Evolutionary conservation across 1,140 invertebrate species (phyloP).

Genomic region (Vanessa atalanta): DNA sequence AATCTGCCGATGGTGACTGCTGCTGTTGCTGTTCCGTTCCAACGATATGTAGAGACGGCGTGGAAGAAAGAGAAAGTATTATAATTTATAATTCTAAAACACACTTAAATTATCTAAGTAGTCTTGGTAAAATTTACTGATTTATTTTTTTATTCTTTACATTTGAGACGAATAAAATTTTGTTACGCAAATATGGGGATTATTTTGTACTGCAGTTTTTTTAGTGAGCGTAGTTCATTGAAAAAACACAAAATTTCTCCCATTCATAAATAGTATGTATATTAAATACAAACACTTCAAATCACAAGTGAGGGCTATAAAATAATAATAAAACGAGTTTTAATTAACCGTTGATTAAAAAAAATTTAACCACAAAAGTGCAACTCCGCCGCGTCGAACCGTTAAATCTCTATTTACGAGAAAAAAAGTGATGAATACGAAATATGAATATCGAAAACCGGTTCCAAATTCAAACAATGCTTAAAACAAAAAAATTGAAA

Average conservation of each 20-base stretch:
- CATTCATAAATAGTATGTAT: neutral
- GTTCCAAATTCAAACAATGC: constrained; percentile 69
- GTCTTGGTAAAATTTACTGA: no score
- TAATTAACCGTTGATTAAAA: constrained; percentile 69
- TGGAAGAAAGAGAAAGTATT: constrained; percentile 58
- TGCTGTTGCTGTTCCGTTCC: constrained; percentile 74
- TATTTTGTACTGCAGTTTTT: no score
- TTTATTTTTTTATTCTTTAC: no score
- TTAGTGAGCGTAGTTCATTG: no score
- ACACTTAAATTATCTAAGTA: neutral
- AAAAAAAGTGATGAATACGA: constrained; percentile 71
- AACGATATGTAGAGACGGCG: constrained; percentile 42
- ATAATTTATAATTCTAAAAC: constrained; percentile 12
- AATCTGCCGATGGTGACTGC: constrained; percentile 80
- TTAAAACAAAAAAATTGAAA: constrained; percentile 71
- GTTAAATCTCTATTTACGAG: constrained; percentile 71
- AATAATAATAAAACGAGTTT: constrained; percentile 77
- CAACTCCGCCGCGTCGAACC: constrained; percentile 64
- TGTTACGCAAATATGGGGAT: no score
- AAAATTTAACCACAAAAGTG: constrained; percentile 73
- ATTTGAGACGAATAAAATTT: no score
- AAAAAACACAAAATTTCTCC: neutral
- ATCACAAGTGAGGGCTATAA: constrained; percentile 41
- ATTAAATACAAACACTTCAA: constrained; percentile 51
- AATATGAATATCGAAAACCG: constrained; percentile 72